These are phyloP conservation scores for Myocastor coypus DNA, from an alignment of 2,113 vertebrate genomes.

Conservation along the genomic window DNA sequence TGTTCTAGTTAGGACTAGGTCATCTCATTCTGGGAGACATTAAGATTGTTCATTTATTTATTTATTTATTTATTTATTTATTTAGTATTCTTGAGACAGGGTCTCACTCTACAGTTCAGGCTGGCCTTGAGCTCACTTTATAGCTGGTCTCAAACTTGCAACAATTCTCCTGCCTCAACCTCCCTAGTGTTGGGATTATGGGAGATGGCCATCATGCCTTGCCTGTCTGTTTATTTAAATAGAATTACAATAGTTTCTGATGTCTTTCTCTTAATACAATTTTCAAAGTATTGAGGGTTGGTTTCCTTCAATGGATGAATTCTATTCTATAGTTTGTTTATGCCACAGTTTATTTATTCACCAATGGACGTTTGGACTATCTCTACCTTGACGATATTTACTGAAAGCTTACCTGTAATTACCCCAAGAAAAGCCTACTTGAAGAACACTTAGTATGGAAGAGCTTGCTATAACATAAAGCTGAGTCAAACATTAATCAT, in stretches of 20 bases:
- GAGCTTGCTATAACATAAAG: slow-evolving; percentile 78
- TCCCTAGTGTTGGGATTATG: no score
- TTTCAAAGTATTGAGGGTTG: neutral
- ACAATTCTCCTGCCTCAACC: no score
- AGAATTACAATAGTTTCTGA: neutral
- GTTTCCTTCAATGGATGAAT: slow-evolving; percentile 21
- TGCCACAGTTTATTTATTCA: neutral
- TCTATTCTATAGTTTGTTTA: neutral
- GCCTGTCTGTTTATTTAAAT: neutral
- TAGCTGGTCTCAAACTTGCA: no score
- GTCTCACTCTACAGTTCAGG: no score
- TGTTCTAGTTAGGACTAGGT: neutral
- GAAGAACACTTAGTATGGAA: slow-evolving; percentile 77
- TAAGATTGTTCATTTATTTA: no score
- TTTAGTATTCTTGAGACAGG: no score
- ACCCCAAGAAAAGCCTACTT: slow-evolving; percentile 81
- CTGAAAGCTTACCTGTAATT: slow-evolving; percentile 81
- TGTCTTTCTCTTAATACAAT: neutral
- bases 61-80: no score
- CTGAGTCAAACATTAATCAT: slow-evolving; percentile 78
- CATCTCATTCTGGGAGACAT: neutral
- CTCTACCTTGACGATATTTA: slow-evolving; percentile 75
- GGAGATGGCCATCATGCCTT: no score
- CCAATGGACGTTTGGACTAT: neutral
- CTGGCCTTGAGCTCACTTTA: no score